phyloP scores from a whole-genome alignment of 2,888 invertebrate genomes.

The Hololepta plana region DNA sequence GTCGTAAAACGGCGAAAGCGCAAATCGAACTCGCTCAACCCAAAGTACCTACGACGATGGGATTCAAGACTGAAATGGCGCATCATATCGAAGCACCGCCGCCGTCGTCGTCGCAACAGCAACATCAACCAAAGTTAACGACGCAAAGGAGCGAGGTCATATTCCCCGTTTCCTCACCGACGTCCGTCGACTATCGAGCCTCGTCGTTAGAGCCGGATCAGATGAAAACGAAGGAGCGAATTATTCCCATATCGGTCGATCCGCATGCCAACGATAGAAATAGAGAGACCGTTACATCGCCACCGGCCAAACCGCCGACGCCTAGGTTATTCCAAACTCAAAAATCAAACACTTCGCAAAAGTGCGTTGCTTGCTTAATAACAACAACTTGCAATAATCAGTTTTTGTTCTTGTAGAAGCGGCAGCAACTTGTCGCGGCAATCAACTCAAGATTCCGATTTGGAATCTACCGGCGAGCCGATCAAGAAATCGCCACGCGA shows the following conservation, averaged over 20 bases:
- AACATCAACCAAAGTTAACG: conserved; percentile 19
- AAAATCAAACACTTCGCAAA: conserved; percentile 26
- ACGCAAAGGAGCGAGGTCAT: conserved; percentile 36
- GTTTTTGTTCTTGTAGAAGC: conserved; percentile 16
- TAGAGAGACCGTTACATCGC: conserved; percentile 19
- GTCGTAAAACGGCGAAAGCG: conserved; percentile 43
- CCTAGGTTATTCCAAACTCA: conserved; percentile 30
- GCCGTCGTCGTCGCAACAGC: conserved; percentile 1
- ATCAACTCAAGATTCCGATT: conserved; percentile 53
- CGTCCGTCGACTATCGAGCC: conserved; percentile 26
- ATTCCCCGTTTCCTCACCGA: conserved; percentile 31
- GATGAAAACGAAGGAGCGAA: conserved; percentile 36
- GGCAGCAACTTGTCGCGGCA: conserved; percentile 35
- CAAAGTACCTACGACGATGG: conserved; percentile 19
- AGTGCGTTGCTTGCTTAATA: too few relatives aligned
- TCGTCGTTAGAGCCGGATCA: conserved; percentile 36
- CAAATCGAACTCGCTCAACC: conserved; percentile 41
- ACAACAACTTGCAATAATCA: conserved; percentile 1
- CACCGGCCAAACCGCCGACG: conserved; percentile 27
- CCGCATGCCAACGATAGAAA: conserved; percentile 20
- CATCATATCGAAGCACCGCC: conserved; percentile 30
- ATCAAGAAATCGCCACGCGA: conserved; percentile 79
- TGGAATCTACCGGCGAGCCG: conserved; percentile 39
- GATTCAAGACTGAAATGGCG: conserved; percentile 41
- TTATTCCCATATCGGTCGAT: conserved; percentile 44